Base-by-base conservation (phyloP, 2,113 vertebrate genomes). In the Zosterops lateralis region DNA sequence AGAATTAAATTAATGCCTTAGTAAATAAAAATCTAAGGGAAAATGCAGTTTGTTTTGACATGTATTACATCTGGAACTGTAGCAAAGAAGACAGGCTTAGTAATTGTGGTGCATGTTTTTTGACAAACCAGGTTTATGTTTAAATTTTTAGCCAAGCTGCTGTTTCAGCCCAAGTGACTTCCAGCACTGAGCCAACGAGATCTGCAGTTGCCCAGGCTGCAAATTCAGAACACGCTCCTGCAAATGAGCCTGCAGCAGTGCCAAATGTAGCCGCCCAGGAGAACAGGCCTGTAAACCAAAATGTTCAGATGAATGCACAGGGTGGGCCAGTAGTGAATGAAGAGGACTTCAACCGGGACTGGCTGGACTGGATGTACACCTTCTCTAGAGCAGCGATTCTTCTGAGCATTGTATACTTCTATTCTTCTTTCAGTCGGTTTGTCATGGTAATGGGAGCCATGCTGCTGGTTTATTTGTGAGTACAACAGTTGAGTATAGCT, bases 331-430 rank as follows among this genome's bases (percentile, higher is more conserved):
- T 98, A 80, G 83, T 99, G 18, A 99, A 99, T 4, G 99, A 99
- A 7, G 99, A 99, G 16, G 99, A 99, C 95, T 98, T 99, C 96
- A 99, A 99, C 94, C 98, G 98, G 5, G 99, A 99, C 96, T 99
- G 99, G 99, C 97, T 99, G 71, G 99, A 99, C 98, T 99, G 99
- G 99, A 96, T 99, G 96, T 99, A 99, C 95, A 99, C 98, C 0
- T 97, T 99, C 92, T 99, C 99, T 1, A 98, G 99, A 5, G 99
- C 98, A 12, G 98, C 98, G 5, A 98, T 99, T 70, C 98, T 99
- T 50, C 98, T 99, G 64, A 99, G 99, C 97, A 99, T 99, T 57
- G 98, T 99, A 28, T 99, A 99, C 96, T 99, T 99, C 97, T 99
- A 99, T 94, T 99, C 99, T 14, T 99, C 99, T 26, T 99, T 99